A percentile compares a stretch with the other conserved stretches of the same genome.
These are phyloP conservation scores for Pantherophis vulpinus DNA, from an alignment of 2,797 vertebrate genomes.

Conservation along the genomic window DNA sequence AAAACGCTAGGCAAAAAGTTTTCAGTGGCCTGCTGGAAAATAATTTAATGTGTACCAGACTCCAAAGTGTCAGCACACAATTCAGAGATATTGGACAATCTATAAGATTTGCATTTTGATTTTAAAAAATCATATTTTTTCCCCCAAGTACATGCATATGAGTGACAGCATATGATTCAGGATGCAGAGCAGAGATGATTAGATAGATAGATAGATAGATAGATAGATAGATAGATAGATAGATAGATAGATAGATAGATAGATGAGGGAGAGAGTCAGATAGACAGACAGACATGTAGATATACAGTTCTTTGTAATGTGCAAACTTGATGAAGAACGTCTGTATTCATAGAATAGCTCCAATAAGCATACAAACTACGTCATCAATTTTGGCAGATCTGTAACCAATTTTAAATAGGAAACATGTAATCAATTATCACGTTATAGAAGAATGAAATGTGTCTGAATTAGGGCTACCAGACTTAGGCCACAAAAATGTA, in stretches of 20 bases:
- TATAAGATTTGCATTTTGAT: neutral
- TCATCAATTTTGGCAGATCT: neutral
- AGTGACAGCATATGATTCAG: neutral
- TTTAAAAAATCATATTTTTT: neutral
- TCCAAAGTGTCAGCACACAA: neutral
- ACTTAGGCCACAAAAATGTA: neutral
- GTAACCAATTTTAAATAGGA: neutral
- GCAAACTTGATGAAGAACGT: neutral
- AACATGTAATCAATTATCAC: neutral
- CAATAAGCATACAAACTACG: neutral
- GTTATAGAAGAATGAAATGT: neutral
- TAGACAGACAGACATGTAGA: neutral
- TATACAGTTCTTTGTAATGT: neutral
- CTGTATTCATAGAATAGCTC: neutral
- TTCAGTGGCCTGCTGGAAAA: neutral
- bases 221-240: neutral
- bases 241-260: neutral
- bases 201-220: neutral
- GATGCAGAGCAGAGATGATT: neutral
- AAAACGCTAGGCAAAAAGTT: neutral
- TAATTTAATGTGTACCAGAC: neutral
- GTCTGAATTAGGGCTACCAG: neutral
- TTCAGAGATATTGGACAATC: neutral
- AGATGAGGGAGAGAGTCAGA: neutral
- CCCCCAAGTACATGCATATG: neutral